phyloP scores from a whole-genome alignment of 1,140 invertebrate species.

The Dreissena polymorpha region DNA sequence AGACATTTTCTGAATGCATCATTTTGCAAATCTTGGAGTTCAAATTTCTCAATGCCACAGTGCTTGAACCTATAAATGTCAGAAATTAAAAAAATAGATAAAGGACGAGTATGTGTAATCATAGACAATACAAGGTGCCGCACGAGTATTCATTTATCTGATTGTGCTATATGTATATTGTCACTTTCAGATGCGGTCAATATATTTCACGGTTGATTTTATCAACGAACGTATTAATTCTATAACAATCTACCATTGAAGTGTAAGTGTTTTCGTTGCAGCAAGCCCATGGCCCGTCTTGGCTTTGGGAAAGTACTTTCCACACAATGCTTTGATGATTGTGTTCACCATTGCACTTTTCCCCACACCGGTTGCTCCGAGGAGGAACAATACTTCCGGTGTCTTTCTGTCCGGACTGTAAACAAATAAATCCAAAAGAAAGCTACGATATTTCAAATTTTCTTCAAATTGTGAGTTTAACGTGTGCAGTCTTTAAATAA shows the following conservation, averaged over 20 bases:
- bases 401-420: background rate
- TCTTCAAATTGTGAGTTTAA: too few relatives aligned
- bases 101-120: background rate
- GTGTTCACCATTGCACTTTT: constrained; percentile 46
- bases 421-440: too few relatives aligned
- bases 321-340: constrained; percentile 20
- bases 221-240: background rate
- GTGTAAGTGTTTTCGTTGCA: constrained; percentile 6
- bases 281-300: constrained; percentile 20
- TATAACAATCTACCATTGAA: constrained; percentile 19
- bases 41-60: constrained; percentile 6
- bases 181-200: background rate
- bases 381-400: constrained; percentile 10
- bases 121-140: background rate
- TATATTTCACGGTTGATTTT: too few relatives aligned
- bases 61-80: constrained; percentile 8
- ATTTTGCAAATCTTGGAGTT: background rate
- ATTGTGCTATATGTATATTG: background rate
- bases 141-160: too few relatives aligned
- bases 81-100: background rate
- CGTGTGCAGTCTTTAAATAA: too few relatives aligned
- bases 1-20: background rate
- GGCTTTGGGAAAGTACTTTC: constrained; percentile 23
- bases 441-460: too few relatives aligned
- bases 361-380: constrained; percentile 33